These are phyloP conservation scores for Epsilonema sp. DNA, from an alignment of 2,888 invertebrate genomes.

Conservation along the genomic window DNA sequence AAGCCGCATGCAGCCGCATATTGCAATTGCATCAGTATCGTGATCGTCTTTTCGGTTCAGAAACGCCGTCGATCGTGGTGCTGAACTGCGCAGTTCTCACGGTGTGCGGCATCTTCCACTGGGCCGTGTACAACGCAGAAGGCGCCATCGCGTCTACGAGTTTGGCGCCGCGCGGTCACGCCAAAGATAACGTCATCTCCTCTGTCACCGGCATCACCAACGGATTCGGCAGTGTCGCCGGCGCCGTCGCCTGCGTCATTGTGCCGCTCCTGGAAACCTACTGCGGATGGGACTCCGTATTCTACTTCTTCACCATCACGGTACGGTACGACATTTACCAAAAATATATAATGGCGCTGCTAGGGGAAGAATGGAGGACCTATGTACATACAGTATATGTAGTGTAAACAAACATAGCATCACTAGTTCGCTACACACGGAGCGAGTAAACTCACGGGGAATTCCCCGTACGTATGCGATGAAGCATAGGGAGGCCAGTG, in stretches of 20 bases:
- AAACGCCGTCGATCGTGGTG: neutral
- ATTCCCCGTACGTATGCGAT: no score
- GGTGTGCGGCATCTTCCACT: neutral
- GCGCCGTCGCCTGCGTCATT: neutral
- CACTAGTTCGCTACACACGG: no score
- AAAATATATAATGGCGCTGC: no score
- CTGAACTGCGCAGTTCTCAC: neutral
- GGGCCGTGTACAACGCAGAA: neutral
- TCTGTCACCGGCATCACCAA: neutral
- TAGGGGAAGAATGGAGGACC: no score
- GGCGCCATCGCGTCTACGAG: neutral
- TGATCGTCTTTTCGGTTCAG: no score
- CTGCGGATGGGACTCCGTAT: neutral
- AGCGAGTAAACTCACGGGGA: no score
- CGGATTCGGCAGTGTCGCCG: neutral
- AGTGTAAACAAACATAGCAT: no score
- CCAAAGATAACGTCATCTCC: neutral
- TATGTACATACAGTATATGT: no score
- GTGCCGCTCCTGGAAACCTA: neutral
- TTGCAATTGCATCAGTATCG: no score
- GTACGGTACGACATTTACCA: no score
- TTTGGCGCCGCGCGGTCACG: neutral
- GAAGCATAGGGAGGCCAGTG: no score
- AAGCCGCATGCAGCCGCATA: no score
- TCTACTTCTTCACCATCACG: neutral